A percentile compares a stretch with the other conserved stretches of the same genome.
These are phyloP conservation scores for Chironomus striatipennis DNA, from an alignment of 1,140 invertebrate genomes.

Conservation along the genomic window DNA sequence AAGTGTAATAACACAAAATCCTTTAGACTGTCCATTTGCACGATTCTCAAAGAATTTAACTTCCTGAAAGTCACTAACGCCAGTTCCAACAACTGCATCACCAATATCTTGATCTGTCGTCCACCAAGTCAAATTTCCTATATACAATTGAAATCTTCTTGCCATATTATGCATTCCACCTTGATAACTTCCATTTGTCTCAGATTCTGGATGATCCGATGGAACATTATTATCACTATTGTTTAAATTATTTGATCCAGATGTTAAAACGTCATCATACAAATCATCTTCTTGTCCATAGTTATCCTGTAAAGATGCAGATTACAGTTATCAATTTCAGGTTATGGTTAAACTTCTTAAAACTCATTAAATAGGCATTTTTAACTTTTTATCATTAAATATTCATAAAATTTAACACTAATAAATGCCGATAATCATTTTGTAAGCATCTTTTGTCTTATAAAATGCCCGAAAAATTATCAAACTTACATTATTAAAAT, in stretches of 20 bases:
- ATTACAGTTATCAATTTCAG: not conserved
- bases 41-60: constrained; percentile 99
- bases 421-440: no score
- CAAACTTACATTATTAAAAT: not conserved
- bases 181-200: constrained; percentile 56
- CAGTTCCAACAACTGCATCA: constrained; percentile 75
- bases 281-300: constrained; percentile 5
- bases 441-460: no score
- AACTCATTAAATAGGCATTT: not conserved
- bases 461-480: not conserved
- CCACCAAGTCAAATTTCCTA: constrained; percentile 96
- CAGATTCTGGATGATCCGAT: constrained; percentile 35
- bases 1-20: constrained; percentile 87
- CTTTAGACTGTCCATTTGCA: constrained; percentile 98
- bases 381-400: no score
- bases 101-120: constrained; percentile 94
- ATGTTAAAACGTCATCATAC: constrained; percentile 7
- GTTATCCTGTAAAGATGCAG: not conserved
- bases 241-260: not conserved
- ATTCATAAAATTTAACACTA: no score
- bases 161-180: constrained; percentile 54
- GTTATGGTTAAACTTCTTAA: not conserved
- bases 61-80: constrained; percentile 89
- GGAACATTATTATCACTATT: constrained; percentile 27
- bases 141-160: constrained; percentile 80